phyloP scores from a whole-genome alignment of 1,140 invertebrate genomes.

The Ips typographus region DNA sequence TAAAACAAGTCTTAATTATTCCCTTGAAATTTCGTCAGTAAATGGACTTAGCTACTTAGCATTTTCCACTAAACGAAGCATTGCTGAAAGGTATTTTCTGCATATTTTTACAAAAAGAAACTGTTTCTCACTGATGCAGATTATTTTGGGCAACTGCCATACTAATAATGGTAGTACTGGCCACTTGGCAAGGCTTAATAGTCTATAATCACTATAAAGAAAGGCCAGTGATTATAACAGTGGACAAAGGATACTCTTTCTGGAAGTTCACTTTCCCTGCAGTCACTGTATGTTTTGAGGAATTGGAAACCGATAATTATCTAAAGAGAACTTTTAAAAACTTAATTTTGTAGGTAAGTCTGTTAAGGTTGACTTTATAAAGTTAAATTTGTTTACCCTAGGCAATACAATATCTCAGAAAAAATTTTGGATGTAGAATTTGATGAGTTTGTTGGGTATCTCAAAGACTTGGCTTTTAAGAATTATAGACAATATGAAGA shows the following conservation, averaged over 20 bases:
- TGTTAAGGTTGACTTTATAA: not conserved
- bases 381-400: not conserved
- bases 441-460: conserved; percentile 24
- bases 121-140: not conserved
- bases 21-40: conserved; percentile 20
- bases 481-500: conserved; percentile 26
- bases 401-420: conserved; percentile 2
- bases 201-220: conserved; percentile 34
- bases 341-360: conserved; percentile 2
- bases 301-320: conserved; percentile 2
- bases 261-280: conserved; percentile 34
- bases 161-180: not conserved
- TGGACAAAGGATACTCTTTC: conserved; percentile 34
- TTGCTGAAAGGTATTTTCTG: conserved; percentile 24
- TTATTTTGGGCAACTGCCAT: conserved; percentile 16
- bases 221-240: conserved; percentile 34
- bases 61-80: conserved; percentile 12
- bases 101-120: conserved; percentile 7
- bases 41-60: conserved; percentile 20
- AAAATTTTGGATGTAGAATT: not conserved
- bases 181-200: conserved; percentile 21
- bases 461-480: conserved; percentile 30
- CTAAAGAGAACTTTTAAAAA: conserved; percentile 10
- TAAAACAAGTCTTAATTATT: conserved; percentile 12
- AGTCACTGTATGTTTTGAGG: conserved; percentile 32